These are phyloP conservation scores for Gryllus bimaculatus DNA, from an alignment of 1,140 invertebrate genomes.

Conservation along the genomic window DNA sequence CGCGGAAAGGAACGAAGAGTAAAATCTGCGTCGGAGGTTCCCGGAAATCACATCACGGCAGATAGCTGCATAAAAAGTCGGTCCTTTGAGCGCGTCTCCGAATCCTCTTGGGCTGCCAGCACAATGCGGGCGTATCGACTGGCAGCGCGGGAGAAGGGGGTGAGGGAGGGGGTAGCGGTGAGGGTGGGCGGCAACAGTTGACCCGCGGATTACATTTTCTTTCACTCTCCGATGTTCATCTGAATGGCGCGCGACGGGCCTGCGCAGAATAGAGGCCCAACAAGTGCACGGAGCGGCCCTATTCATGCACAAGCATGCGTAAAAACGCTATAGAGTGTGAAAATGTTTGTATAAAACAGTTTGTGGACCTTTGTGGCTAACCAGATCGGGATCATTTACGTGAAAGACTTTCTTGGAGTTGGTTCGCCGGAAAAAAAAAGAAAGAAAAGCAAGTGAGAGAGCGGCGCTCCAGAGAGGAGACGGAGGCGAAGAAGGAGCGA, in stretches of 20 bases:
- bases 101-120: not conserved
- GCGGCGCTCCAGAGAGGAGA: not conserved
- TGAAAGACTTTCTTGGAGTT: not conserved
- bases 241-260: not conserved
- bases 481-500: not conserved
- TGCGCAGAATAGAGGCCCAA: not conserved
- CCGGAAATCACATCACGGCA: not conserved
- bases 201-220: not conserved
- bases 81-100: not conserved
- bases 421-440: constrained; percentile 1
- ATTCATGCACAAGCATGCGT: constrained; percentile 3
- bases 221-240: not conserved
- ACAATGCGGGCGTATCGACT: not conserved
- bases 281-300: not conserved
- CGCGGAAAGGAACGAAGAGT: too few species aligned
- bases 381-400: not conserved
- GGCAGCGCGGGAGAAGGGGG: too few species aligned
- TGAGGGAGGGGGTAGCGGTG: too few species aligned
- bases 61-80: not conserved
- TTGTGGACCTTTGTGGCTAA: not conserved
- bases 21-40: not conserved
- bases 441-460: constrained; percentile 8
- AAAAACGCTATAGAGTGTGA: constrained; percentile 4
- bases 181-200: not conserved
- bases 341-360: constrained; percentile 6